phyloP scores from a whole-genome alignment of 2,888 invertebrate genomes.

The Callinectes sapidus region DNA sequence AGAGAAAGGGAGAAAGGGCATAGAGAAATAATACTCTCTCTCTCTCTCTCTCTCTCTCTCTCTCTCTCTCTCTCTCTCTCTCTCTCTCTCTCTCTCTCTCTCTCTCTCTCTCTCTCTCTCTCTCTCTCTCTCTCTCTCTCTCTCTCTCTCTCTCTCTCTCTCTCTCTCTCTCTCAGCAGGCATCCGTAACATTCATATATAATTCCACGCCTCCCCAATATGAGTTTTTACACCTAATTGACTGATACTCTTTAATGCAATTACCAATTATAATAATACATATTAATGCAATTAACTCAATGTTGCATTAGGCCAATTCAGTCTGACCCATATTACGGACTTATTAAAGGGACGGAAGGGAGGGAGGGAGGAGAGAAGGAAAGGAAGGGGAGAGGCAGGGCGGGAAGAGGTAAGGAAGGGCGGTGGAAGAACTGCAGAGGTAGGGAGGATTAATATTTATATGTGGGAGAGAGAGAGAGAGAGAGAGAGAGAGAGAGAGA shows the following conservation, averaged over 20 bases:
- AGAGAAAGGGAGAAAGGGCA: not conserved
- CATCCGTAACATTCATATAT: not conserved
- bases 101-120: constrained; percentile 22
- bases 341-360: not conserved
- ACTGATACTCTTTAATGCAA: constrained; percentile 27
- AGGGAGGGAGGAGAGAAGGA: not conserved
- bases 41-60: constrained; percentile 4
- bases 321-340: constrained; percentile 30
- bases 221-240: not conserved
- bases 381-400: too few species aligned
- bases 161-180: constrained; percentile 25
- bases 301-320: constrained; percentile 33
- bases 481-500: not conserved
- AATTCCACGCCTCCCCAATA: constrained; percentile 20
- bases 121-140: constrained; percentile 30
- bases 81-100: not conserved
- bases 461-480: not conserved
- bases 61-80: not conserved
- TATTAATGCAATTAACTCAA: constrained; percentile 21
- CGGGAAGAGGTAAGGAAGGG: not conserved
- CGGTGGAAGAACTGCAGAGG: not conserved
- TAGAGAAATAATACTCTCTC: not conserved
- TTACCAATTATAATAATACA: constrained; percentile 32
- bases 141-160: constrained; percentile 37
- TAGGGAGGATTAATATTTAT: not conserved